phyloP scores from a whole-genome alignment of 2,113 vertebrate species.

The Siniperca chuatsi region DNA sequence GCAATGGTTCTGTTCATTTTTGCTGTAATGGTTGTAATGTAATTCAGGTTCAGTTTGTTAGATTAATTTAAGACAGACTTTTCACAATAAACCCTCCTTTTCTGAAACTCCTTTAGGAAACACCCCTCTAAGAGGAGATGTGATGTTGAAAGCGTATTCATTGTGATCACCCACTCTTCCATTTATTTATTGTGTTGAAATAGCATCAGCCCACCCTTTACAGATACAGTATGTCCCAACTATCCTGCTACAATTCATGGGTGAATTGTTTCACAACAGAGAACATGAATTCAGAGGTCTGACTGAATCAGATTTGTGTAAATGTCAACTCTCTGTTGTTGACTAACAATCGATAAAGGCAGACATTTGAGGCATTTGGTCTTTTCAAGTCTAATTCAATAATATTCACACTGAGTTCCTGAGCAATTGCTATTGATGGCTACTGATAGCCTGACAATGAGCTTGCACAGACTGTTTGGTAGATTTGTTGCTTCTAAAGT shows the following conservation, averaged over 20 bases:
- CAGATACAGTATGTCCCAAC: not conserved
- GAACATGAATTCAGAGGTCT: slow-evolving; percentile 42
- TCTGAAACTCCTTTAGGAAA: not conserved
- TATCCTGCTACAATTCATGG: not conserved
- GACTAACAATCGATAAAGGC: slow-evolving; percentile 55
- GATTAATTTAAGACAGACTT: not conserved
- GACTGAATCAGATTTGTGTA: slow-evolving; percentile 56
- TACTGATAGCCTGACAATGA: slow-evolving; percentile 48
- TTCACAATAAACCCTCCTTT: not conserved
- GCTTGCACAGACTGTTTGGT: slow-evolving; percentile 7
- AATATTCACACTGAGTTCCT: slow-evolving; percentile 55
- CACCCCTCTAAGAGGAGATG: not conserved
- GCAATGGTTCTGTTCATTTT: too few relatives aligned
- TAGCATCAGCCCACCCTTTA: not conserved
- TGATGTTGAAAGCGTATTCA: not conserved
- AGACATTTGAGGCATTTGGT: slow-evolving; percentile 62
- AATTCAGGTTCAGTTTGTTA: not conserved
- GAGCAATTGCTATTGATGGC: slow-evolving; percentile 55
- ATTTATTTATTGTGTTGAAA: not conserved
- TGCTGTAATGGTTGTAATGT: too few relatives aligned
- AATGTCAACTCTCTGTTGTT: slow-evolving; percentile 68
- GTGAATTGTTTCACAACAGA: slow-evolving; percentile 28
- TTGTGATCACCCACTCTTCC: not conserved
- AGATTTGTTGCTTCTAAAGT: slow-evolving; percentile 46
- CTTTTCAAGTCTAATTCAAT: slow-evolving; percentile 64